A percentile compares a stretch with the other conserved stretches of the same genome.
phyloP scores from a whole-genome alignment of 2,113 vertebrate genomes.

The Triplophysa siluroides region DNA sequence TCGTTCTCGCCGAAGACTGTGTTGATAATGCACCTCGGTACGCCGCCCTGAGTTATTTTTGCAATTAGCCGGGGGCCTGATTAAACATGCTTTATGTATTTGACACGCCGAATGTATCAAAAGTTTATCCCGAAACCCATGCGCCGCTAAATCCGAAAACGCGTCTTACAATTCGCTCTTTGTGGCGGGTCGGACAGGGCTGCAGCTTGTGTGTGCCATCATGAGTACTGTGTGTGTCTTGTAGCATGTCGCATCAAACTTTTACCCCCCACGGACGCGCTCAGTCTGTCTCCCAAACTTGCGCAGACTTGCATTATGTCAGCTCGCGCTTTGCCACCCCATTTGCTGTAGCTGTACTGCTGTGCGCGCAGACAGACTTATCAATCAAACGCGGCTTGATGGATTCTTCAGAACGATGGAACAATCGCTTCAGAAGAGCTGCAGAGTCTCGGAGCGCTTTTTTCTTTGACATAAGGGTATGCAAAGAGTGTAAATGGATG shows the following conservation, averaged over 20 bases:
- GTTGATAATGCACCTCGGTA: not conserved
- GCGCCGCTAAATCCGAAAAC: not conserved
- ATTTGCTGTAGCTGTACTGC: slow-evolving; percentile 99
- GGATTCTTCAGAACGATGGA: slow-evolving; percentile 96
- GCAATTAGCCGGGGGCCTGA: not conserved
- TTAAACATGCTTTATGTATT: slow-evolving; percentile 17
- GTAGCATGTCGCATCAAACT: slow-evolving; percentile 70
- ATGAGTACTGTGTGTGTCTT: slow-evolving; percentile 50
- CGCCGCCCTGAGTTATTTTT: not conserved
- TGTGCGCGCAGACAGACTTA: slow-evolving; percentile 99
- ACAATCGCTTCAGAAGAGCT: slow-evolving; percentile 85
- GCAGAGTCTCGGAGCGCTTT: slow-evolving; percentile 84
- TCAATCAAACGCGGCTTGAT: slow-evolving; percentile 99
- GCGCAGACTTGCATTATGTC: slow-evolving; percentile 76
- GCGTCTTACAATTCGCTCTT: slow-evolving; percentile 14
- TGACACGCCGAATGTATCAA: slow-evolving; percentile 12
- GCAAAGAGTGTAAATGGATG: slow-evolving; percentile 99
- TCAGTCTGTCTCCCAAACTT: slow-evolving; percentile 68
- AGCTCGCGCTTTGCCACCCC: slow-evolving; percentile 91
- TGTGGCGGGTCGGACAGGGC: slow-evolving; percentile 39
- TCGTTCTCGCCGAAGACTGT: not conserved
- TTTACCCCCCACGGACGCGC: slow-evolving; percentile 66
- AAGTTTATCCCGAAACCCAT: slow-evolving; percentile 8
- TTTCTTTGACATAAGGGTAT: slow-evolving; percentile 97
- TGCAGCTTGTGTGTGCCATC: slow-evolving; percentile 49